Conservation (phyloP, 2,797 vertebrate species). For the Crax fasciolata region DNA sequence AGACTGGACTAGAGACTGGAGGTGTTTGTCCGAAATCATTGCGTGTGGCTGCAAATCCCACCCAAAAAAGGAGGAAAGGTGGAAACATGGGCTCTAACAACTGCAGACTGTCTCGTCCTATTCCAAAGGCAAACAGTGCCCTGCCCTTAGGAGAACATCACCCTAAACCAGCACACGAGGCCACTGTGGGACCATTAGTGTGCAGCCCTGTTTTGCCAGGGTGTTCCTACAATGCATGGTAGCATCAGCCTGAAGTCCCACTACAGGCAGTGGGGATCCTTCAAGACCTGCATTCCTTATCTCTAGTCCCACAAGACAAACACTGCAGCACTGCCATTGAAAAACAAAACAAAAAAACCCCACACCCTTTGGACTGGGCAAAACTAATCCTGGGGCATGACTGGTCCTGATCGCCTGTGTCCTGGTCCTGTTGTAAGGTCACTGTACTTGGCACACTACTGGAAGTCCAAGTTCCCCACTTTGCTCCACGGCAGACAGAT, state of each 20-base stretch:
- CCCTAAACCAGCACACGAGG: neutral
- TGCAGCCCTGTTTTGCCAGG: neutral
- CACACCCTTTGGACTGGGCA: neutral
- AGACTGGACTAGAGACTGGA: too few relatives aligned
- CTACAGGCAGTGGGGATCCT: neutral
- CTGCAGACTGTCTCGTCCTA: neutral
- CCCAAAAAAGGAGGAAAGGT: neutral
- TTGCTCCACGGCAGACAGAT: neutral
- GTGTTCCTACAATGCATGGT: neutral
- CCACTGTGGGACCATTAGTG: neutral
- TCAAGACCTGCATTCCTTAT: fast-evolving
- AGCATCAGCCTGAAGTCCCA: neutral
- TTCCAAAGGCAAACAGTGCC: neutral
- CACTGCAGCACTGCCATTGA: fast-evolving
- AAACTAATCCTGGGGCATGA: neutral
- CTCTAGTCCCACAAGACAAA: neutral
- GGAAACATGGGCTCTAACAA: neutral
- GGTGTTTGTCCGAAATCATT: neutral
- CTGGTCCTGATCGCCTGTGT: neutral
- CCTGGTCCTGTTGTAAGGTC: too few relatives aligned
- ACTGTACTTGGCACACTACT: neutral
- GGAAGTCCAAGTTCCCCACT: neutral
- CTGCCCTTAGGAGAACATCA: neutral
- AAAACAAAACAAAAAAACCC: neutral
- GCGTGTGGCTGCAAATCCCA: neutral